Evolutionary conservation across 2,113 vertebrate species (phyloP).

Genomic region (Pogona vitticeps): DNA sequence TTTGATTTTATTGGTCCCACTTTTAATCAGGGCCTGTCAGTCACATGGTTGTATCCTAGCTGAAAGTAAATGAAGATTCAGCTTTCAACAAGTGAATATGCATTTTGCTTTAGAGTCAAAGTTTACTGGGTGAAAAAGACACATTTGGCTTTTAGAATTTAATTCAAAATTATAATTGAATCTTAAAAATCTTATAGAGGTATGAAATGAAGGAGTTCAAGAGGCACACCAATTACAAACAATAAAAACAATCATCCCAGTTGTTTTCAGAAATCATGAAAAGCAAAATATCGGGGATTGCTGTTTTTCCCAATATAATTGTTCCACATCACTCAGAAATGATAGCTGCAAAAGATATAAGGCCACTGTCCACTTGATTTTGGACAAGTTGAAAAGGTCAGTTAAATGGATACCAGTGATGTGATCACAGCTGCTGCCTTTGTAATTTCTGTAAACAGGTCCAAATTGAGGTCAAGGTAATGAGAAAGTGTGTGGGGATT

Average conservation of each 20-base stretch:
- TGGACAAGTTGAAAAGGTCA: neutral
- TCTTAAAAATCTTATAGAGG: conserved; percentile 40
- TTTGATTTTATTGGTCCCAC: conserved; percentile 24
- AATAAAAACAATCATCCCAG: conserved; percentile 34
- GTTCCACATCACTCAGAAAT: neutral
- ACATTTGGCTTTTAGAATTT: conserved; percentile 26
- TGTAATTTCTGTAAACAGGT: too few species aligned
- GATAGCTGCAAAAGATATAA: neutral
- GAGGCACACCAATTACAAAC: conserved; percentile 34
- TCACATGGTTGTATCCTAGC: conserved; percentile 38
- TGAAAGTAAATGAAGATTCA: conserved; percentile 34
- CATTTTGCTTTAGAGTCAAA: conserved; percentile 33
- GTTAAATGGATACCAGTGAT: neutral
- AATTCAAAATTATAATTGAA: conserved; percentile 37
- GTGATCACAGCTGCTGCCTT: too few species aligned
- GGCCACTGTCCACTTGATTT: neutral
- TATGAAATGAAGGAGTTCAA: conserved; percentile 40
- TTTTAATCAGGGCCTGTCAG: conserved; percentile 58
- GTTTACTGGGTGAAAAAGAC: conserved; percentile 39
- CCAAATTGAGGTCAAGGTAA: too few species aligned
- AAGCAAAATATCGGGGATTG: conserved; percentile 20
- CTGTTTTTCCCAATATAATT: neutral
- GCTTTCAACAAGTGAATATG: neutral
- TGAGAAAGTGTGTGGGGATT: too few species aligned
- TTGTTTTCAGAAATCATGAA: conserved; percentile 43